Base-by-base conservation (phyloP, 1,140 invertebrate species). In the Mactra quadrangularis region DNA sequence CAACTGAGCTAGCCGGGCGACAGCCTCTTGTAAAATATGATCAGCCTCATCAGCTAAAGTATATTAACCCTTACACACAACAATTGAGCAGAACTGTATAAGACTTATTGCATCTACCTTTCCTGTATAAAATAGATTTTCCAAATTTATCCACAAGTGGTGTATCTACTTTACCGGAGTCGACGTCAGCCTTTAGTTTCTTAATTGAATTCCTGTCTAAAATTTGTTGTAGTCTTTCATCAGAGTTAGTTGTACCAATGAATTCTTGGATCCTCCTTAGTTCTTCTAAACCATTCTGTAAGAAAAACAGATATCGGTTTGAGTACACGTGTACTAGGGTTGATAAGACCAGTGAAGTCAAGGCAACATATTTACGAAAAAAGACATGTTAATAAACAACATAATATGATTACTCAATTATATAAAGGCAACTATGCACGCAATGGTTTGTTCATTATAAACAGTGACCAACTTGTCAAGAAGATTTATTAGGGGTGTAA, bases 81-180 rank as follows among this genome's bases (percentile, higher is more conserved):
- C 17, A 4, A 11, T 11, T 22, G n/a, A 6, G 6, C 15, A 55
- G 17, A 55, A 55, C 9, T n/a, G n/a, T n/a, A n/a, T n/a, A n/a
- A n/a, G n/a, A n/a, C n/a, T n/a, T n/a, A 55, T n/a, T 55, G n/a
- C 7, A 55, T 13, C 9, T 29, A 71, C 68, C 68, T 71, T 71
- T 71, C 27, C 68, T 71, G 47, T 71, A 71, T 7, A 71, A 15
- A 9, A 71, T 7, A 19, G 45, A 33, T 22, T 71, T 71, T 29
- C 50, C 50, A 35, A 52, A 17, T 27, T 71, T 31, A 19, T 71
- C 68, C 13, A 53, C 11, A 2, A 71, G 50, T 15, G 27, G 15
- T n/a, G 68, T 50, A 3, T 3, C 3, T 52, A 31, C n/a, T 35
- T 35, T 52, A 33, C 68, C 68, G 0, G 15, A 17, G 2, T 71